Evolutionary conservation across 2,888 invertebrate species (phyloP), one percentile per base, ranked within the genome.

Genomic region (Aplocera efformata): DNA sequence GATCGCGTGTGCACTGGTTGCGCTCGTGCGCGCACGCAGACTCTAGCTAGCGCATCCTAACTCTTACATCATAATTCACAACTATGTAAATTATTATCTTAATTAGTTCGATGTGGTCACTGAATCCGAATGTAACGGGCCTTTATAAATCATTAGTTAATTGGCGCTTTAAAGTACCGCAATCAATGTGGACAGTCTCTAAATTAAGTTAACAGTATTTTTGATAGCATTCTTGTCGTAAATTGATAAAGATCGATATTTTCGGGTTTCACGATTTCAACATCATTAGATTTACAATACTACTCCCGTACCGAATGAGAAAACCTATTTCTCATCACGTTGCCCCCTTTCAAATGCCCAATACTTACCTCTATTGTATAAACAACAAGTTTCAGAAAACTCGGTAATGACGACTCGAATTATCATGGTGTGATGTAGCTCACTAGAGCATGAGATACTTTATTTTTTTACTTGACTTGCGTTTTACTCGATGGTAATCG

Each of bases 11-110:
- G 40, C 36, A 29, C 23, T 36, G 36, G 45, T 45, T 30, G 29
- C 79, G 83, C 79, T 77, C 77, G 75, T 77, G 74, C 69, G 74
- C 68, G 33, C 67, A 56, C 62, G 46, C 58, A 39, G 40, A 33
- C 50, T 34, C 50, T 35, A n/a, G n/a, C 46, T 46, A 43, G 48
- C 42, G 42, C 55, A 47, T 54, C 53, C 48, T 58, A 53, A 61
- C 59, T 61, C 70, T 75, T 77, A 75, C 72, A 77, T 77, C 73
- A 79, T 72, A 68, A 66, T 58, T 77, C 73, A 79, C 72, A 68
- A 66, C 53, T 67, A 63, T 61, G 67, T 65, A 61, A 63, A 66
- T 66, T 46, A 63, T 63, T 62, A 63, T 56, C 46, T 56, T 55
- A 47, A 63, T 48, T 47, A 52, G 60, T 58, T 58, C 36, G 75